A percentile compares a stretch with the other conserved stretches of the same genome.
phyloP scores from a whole-genome alignment of 1,140 invertebrate species.

The Drosophila repleta region DNA sequence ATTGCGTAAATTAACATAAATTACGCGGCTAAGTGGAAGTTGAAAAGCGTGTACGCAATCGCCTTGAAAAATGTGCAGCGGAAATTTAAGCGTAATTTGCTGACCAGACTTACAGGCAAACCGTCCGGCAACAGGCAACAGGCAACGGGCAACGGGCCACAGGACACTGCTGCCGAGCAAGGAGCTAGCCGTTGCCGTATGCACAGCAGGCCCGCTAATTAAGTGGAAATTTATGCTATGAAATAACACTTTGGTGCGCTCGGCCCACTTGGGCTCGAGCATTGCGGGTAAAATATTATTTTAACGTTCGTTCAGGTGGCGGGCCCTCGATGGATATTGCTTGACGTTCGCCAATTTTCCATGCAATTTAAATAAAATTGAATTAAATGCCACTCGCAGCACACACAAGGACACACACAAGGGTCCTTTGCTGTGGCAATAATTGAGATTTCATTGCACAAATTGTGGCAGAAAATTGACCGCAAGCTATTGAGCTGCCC shows the following conservation, averaged over 20 bases:
- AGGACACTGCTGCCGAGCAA: not conserved
- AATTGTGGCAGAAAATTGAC: conserved; percentile 47
- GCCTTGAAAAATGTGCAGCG: conserved; percentile 79
- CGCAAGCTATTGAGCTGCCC: conserved; percentile 24
- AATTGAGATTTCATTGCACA: conserved; percentile 60
- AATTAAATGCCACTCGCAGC: conserved; percentile 60
- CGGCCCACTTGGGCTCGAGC: conserved; percentile 39
- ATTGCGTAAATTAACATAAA: conserved; percentile 81
- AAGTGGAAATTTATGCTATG: conserved; percentile 79
- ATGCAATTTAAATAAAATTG: conserved; percentile 78
- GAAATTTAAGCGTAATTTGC: conserved; percentile 79
- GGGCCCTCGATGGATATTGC: conserved; percentile 17
- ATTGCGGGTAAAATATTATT: conserved; percentile 70
- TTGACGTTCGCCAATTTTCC: conserved; percentile 60
- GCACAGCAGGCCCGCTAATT: conserved; percentile 61
- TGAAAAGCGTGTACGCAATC: conserved; percentile 74
- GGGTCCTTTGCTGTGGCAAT: conserved; percentile 40
- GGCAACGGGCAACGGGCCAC: not conserved
- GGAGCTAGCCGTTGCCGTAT: not conserved
- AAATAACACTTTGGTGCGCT: conserved; percentile 65
- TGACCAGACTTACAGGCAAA: conserved; percentile 35
- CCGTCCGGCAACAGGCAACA: not conserved
- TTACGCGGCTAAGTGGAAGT: conserved; percentile 71
- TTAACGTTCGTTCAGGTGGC: conserved; percentile 36
- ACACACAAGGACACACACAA: conserved; percentile 1